phyloP scores from a whole-genome alignment of 2,888 invertebrate genomes.

The Seladonia tumulorum region DNA sequence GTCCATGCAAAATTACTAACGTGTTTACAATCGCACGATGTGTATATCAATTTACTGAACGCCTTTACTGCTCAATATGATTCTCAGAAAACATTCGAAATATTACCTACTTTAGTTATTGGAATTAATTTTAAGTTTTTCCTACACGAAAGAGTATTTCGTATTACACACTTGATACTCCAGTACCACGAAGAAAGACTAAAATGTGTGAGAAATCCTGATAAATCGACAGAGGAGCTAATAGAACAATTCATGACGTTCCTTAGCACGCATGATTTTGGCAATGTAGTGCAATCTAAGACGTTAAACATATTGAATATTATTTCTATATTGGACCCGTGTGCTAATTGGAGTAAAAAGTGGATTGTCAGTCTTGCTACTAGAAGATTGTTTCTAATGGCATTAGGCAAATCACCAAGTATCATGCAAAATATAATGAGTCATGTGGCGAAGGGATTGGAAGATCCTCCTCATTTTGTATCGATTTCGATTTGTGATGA shows the following conservation, averaged over 20 bases:
- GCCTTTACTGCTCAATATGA: constrained; percentile 77
- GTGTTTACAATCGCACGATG: constrained; percentile 69
- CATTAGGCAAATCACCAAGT: constrained; percentile 77
- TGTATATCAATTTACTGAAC: constrained; percentile 75
- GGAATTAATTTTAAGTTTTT: constrained; percentile 82
- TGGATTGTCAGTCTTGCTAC: constrained; percentile 79
- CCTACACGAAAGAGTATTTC: constrained; percentile 80
- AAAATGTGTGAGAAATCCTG: constrained; percentile 73
- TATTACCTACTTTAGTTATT: constrained; percentile 76
- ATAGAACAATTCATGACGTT: constrained; percentile 79
- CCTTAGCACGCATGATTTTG: constrained; percentile 71
- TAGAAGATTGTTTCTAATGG: constrained; percentile 73
- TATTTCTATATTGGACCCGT: constrained; percentile 79
- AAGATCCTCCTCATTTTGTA: constrained; percentile 67
- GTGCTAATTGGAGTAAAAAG: constrained; percentile 79
- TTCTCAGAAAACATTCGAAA: constrained; percentile 73
- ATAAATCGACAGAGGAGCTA: constrained; percentile 78
- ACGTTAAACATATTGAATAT: constrained; percentile 77
- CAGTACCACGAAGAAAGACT: constrained; percentile 79
- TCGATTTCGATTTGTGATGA: constrained; percentile 77
- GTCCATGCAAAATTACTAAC: constrained; percentile 75
- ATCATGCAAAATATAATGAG: constrained; percentile 74
- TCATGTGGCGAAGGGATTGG: constrained; percentile 72
- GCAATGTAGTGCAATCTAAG: constrained; percentile 68
- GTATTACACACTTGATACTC: constrained; percentile 77